Evolutionary conservation across 2,797 vertebrate genomes (phyloP).

Genomic region (Semotilus atromaculatus): DNA sequence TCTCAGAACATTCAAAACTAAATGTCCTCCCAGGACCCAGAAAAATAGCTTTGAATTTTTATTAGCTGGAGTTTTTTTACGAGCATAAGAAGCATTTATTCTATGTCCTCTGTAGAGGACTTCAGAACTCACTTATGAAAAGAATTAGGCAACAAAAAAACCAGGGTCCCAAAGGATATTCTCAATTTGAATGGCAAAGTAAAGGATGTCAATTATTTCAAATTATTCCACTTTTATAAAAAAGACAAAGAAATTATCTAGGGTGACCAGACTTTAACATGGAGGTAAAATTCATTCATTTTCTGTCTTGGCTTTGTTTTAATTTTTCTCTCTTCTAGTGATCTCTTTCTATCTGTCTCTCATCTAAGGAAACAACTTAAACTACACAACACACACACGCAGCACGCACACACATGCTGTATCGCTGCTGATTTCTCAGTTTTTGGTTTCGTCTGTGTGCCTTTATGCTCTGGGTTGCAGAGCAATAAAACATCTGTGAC

Average conservation of each 20-base stretch:
- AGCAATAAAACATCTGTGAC: slow-evolving; percentile 6
- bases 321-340: neutral
- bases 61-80: neutral
- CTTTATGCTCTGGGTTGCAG: neutral
- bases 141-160: no score
- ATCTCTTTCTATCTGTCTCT: neutral
- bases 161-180: neutral
- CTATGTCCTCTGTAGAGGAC: neutral
- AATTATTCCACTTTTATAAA: neutral
- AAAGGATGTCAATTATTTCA: neutral
- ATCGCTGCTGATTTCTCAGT: neutral
- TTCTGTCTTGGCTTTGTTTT: neutral
- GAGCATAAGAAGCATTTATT: neutral
- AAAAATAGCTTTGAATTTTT: neutral
- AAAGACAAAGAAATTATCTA: neutral
- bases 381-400: neutral
- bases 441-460: slow-evolving; percentile 1
- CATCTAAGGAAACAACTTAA: neutral
- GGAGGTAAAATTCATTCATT: slow-evolving; percentile 7
- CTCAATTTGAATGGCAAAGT: neutral
- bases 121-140: neutral
- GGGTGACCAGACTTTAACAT: slow-evolving; percentile 28
- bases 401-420: neutral
- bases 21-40: neutral
- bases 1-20: neutral